Conservation (phyloP, 2,113 vertebrate genomes). For the Callionymus lyra region DNA sequence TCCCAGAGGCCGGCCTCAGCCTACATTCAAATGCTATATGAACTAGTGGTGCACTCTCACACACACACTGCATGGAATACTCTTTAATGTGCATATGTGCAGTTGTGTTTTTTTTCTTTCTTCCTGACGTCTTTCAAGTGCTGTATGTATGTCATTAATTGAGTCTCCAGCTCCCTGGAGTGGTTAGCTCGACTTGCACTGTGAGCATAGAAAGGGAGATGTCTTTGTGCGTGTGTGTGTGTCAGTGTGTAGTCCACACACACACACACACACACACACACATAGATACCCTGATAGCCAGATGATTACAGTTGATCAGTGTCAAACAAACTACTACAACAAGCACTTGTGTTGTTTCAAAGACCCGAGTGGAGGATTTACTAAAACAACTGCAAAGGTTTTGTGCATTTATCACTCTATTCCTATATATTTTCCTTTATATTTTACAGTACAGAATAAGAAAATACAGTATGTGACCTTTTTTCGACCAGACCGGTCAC, state of each 20-base stretch:
- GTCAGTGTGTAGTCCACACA: slow-evolving; percentile 11
- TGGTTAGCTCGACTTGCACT: slow-evolving; percentile 54
- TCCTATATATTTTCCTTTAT: no score
- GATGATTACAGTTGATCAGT: slow-evolving; percentile 66
- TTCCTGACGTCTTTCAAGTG: slow-evolving; percentile 52
- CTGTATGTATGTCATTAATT: slow-evolving; percentile 61
- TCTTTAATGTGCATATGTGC: slow-evolving; percentile 51
- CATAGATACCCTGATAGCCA: slow-evolving; percentile 34
- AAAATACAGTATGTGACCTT: no score
- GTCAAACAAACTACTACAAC: slow-evolving; percentile 60
- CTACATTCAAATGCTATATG: slow-evolving; percentile 18
- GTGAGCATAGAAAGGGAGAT: slow-evolving; percentile 38
- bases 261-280: slow-evolving; percentile 6
- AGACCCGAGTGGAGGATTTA: background rate
- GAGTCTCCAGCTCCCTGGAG: slow-evolving; percentile 64
- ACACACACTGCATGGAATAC: slow-evolving; percentile 14
- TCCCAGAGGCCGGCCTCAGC: slow-evolving; percentile 34
- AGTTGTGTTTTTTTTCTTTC: slow-evolving; percentile 48
- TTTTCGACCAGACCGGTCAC: no score
- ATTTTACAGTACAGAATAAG: no score
- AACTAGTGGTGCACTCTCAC: background rate
- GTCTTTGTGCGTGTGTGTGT: slow-evolving; percentile 13
- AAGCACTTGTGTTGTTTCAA: slow-evolving; percentile 45
- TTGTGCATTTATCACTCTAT: no score
- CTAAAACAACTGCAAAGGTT: slow-evolving; percentile 10